Evolutionary conservation across 2,888 invertebrate genomes (phyloP).

Genomic region (Temnothorax rugatulus): DNA sequence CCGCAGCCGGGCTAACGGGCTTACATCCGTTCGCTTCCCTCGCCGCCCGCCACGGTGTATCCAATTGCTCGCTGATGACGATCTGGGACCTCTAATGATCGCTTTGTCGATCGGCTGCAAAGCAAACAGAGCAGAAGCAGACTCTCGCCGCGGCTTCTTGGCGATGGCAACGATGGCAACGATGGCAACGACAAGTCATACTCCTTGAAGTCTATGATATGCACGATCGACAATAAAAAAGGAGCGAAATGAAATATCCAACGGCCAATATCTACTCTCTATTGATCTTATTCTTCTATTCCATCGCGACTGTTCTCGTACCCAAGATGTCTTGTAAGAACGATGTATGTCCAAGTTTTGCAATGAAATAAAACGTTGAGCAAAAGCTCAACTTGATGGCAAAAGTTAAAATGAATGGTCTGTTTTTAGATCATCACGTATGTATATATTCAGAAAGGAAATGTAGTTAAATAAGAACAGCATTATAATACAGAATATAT

Average conservation of each 20-base stretch:
- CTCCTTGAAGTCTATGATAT: neutral
- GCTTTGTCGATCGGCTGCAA: constrained; percentile 34
- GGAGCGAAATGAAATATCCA: neutral
- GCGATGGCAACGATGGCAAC: neutral
- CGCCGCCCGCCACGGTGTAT: constrained; percentile 36
- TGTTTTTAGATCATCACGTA: neutral
- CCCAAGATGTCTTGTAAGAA: neutral
- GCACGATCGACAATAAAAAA: neutral
- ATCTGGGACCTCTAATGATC: constrained; percentile 44
- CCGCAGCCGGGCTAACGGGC: constrained; percentile 36
- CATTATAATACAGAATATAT: neutral
- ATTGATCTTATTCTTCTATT: neutral
- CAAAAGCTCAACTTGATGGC: neutral
- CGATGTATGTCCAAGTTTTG: neutral
- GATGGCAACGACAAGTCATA: neutral
- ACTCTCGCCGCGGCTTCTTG: neutral
- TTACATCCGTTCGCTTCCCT: constrained; percentile 51
- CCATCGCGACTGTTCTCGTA: neutral
- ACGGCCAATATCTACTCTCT: neutral
- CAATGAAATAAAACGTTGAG: neutral
- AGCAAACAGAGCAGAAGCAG: constrained; percentile 28
- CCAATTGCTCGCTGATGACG: constrained; percentile 52
- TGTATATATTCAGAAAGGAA: neutral
- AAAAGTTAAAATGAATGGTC: no score
- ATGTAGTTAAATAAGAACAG: neutral